These are phyloP conservation scores for Equus przewalskii DNA, from an alignment of 2,113 vertebrate genomes.

Conservation along the genomic window DNA sequence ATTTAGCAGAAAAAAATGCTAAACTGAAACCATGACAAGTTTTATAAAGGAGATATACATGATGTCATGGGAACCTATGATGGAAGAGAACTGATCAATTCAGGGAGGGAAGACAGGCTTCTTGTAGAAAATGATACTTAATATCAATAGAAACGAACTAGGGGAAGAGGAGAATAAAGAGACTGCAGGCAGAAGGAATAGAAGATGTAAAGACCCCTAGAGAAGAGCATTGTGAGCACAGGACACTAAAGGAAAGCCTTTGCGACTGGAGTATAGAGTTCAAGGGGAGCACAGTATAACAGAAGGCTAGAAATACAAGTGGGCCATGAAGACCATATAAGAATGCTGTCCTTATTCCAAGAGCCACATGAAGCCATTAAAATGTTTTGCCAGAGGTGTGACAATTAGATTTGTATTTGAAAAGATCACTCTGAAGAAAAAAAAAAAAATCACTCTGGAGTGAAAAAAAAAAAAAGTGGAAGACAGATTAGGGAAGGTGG, in stretches of 20 bases:
- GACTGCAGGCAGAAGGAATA: not conserved
- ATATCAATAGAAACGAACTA: not conserved
- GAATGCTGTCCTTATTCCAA: not conserved
- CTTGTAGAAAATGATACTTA: not conserved
- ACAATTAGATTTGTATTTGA: not conserved
- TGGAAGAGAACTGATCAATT: not conserved
- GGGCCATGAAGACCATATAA: not conserved
- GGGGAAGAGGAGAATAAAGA: not conserved
- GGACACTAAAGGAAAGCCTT: not conserved
- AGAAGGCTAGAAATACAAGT: not conserved
- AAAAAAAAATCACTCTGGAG: not conserved
- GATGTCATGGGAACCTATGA: not conserved
- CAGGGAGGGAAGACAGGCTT: not conserved
- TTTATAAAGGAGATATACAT: slow-evolving; percentile 15
- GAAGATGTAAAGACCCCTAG: not conserved
- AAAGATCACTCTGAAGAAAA: not conserved
- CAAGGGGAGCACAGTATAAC: not conserved
- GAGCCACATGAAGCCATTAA: not conserved
- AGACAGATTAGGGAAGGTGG: not conserved
- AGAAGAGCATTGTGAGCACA: not conserved
- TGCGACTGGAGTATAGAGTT: not conserved
- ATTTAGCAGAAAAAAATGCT: not conserved
- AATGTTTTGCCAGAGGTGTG: not conserved
- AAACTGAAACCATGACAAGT: slow-evolving; percentile 29
- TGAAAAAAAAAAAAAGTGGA: not conserved